Base-by-base conservation (phyloP, 2,888 invertebrate genomes). In the Myopa tessellatipennis region DNA sequence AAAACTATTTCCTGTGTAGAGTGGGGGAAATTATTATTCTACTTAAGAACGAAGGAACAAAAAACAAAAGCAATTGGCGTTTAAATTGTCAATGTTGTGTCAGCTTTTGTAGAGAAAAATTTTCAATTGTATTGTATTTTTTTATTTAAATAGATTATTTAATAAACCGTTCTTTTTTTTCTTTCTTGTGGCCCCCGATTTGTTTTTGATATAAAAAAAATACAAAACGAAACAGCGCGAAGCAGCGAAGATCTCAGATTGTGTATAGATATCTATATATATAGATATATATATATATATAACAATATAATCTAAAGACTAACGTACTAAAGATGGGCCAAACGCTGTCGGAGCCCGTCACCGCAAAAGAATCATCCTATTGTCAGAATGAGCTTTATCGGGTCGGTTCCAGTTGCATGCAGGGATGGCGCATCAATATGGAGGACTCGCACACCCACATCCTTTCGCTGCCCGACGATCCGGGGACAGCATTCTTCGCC, bases 401-500 rank as follows among this genome's bases (percentile, higher is more conserved):
- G 7, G 90, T 99, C 6, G 99, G 97, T n/a, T 96, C 98, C 1
- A 98, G 98, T 34, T 98, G 96, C 87, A 99, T 99, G 99, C 99
- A 99, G 90, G 99, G 99, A 89, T 99, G 99, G 99, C 91, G 99
- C 80, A 94, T 98, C 77, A 96, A 96, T 82, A 99, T 99, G 99
- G 99, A 99, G 90, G 99, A 99, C 90, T 96, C 98, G 0, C 99
- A 99, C 88, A 98, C 98, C 71, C 98, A 98, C 85, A 95, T 99
- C 83, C 90, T 99, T 18, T 95, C 97, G 0, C 89, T 97, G 81
- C 96, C 97, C 3, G 97, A 97, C 86, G 99, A 99, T 89, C 96
- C 97, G 45, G 94, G 93, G 36, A 94, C 97, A 52, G 94, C 98
- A 4, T 99, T 96, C 90, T 99, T 99, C 90, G 98, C 96, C 7